Evolutionary conservation across 2,797 vertebrate genomes (phyloP), one percentile per base, ranked within the genome.

Genomic region (Labeo calbasu): DNA sequence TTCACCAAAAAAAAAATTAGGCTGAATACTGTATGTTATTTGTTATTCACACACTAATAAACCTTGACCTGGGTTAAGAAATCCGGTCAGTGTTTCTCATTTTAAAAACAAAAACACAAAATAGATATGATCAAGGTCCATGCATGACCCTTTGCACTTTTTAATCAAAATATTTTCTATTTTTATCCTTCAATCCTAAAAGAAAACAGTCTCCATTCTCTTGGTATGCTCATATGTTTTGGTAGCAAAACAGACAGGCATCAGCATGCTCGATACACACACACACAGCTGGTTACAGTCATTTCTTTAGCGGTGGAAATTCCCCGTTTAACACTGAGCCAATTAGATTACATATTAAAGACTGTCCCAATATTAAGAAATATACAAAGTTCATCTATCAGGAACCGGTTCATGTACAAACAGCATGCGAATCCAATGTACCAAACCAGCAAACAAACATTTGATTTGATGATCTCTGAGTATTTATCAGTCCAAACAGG

Each of bases 171-270:
- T 28, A 55, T 40, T 46, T 55, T 75, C 55, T 82, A 53, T 66
- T 66, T 83, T 63, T 77, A 68, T 28, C 11, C 11, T 77, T 76
- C 61, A 79, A 40, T 53, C 25, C 13, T 15, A 68, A 23, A 79
- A 79, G 46, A 79, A 79, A 68, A 53, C 28, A 40, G 14, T 19
- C 48, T 75, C 6, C 25, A 17, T 51, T 65, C 9, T 59, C 5
- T 12, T 43, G 57, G 81, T 51, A 82, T 55, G 48, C n/a, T 75
- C 15, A 46, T 75, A 46, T 69, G 61, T 77, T 77, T 83, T 57
- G 61, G 15, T 68, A 68, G 81, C n/a, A 69, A 63, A 43, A 5
- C n/a, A 77, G 72, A 57, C 81, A 83, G n/a, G 81, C 61, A 77
- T 77, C 61, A 57, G 72, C 81, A 77, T 28, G 81, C 63, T 43